phyloP scores from a whole-genome alignment of 2,113 vertebrate genomes.

The Leptocoma aspasia region DNA sequence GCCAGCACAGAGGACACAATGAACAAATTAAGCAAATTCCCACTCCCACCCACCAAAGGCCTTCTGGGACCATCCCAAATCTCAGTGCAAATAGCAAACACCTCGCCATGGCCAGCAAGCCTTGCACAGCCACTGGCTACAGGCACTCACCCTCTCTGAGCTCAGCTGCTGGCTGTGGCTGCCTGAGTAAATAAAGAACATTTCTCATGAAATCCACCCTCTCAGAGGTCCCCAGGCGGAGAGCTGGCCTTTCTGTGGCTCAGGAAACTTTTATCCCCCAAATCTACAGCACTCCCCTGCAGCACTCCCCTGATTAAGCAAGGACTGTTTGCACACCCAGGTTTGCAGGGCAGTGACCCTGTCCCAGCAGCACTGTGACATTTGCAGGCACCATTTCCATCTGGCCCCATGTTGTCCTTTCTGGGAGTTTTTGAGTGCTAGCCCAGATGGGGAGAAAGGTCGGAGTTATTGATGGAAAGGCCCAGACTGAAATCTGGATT shows the following conservation, averaged over 20 bases:
- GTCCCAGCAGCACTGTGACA: neutral
- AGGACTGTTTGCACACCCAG: neutral
- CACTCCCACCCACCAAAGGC: conserved; percentile 29
- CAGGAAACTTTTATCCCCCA: neutral
- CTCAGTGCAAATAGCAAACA: neutral
- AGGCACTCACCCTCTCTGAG: neutral
- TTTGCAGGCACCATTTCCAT: neutral
- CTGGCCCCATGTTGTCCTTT: neutral
- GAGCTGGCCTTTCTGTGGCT: neutral
- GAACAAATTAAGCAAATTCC: neutral
- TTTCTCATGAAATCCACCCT: conserved; percentile 5
- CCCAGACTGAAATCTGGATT: neutral
- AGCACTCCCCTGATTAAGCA: neutral
- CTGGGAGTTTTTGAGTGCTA: neutral
- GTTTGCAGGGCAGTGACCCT: neutral
- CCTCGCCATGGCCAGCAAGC: neutral
- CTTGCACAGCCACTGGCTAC: neutral
- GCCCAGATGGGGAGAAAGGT: neutral
- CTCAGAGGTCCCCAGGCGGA: neutral
- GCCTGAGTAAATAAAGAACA: neutral
- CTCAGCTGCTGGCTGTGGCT: conserved; percentile 7
- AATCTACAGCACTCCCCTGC: neutral
- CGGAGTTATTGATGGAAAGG: neutral
- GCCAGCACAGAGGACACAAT: neutral
- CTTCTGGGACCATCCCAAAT: neutral